Conservation (phyloP, 2,797 vertebrate species). For the Orientallactaga sibirica region DNA sequence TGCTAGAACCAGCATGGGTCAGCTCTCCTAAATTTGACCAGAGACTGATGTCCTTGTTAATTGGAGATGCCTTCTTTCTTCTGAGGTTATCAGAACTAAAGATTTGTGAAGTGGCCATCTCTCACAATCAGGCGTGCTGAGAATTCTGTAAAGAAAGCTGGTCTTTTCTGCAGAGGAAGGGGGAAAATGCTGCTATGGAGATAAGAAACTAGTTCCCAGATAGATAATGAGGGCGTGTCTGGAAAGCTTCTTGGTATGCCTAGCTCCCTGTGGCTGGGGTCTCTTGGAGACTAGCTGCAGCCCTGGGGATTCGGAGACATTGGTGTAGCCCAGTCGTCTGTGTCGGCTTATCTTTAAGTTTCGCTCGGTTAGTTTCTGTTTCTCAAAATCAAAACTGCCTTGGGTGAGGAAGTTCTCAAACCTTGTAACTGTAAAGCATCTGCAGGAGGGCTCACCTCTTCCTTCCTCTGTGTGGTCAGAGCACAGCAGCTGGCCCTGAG, state of each 20-base stretch:
- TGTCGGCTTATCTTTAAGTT: constrained; percentile 15
- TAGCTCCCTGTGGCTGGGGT: background rate
- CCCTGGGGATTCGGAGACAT: background rate
- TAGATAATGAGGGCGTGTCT: background rate
- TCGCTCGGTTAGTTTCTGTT: constrained; percentile 17
- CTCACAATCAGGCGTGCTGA: background rate
- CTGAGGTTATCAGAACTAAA: background rate
- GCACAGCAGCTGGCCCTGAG: background rate
- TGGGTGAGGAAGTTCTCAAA: constrained; percentile 49
- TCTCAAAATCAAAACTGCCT: constrained; percentile 57
- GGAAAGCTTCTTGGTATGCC: background rate
- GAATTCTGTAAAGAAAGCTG: constrained; percentile 8
- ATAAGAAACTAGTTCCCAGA: background rate
- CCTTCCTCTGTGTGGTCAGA: constrained; percentile 27
- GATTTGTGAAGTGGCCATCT: background rate
- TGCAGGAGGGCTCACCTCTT: constrained; percentile 50
- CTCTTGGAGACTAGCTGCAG: background rate
- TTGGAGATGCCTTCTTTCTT: background rate
- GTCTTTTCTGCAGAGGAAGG: constrained; percentile 6
- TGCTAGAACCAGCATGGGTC: background rate
- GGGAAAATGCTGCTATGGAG: background rate
- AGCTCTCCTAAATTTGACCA: background rate
- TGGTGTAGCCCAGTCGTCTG: background rate
- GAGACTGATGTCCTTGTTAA: background rate
- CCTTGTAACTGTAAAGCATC: constrained; percentile 49